Evolutionary conservation across 1,140 invertebrate species (phyloP).

Genomic region (Caenorhabditis briggsae): DNA sequence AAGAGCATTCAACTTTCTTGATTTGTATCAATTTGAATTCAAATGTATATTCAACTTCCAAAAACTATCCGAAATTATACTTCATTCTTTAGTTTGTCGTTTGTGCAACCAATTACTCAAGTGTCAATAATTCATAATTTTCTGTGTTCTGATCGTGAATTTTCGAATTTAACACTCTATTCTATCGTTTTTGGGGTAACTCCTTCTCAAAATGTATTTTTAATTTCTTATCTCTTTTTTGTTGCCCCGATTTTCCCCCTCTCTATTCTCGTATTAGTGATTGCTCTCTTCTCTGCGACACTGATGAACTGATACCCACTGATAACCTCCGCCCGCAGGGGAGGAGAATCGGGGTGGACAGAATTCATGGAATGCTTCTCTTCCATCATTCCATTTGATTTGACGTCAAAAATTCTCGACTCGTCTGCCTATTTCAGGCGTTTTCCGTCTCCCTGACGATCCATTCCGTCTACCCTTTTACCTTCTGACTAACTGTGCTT

Average conservation of each 20-base stretch:
- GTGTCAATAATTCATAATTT: neutral
- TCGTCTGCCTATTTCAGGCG: constrained; percentile 40
- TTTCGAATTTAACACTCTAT: neutral
- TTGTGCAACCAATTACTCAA: neutral
- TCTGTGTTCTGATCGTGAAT: constrained; percentile 22
- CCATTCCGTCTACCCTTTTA: constrained; percentile 25
- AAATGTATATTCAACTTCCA: too few species aligned
- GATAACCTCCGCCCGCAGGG: neutral
- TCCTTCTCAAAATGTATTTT: constrained; percentile 24
- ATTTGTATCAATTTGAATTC: too few species aligned
- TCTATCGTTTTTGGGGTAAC: constrained; percentile 5
- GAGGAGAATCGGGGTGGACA: neutral
- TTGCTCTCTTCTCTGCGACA: constrained; percentile 31
- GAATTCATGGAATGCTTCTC: constrained; percentile 51
- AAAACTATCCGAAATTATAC: neutral
- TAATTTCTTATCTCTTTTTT: neutral
- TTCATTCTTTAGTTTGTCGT: neutral
- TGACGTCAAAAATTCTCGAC: constrained; percentile 33
- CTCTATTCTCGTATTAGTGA: constrained; percentile 40
- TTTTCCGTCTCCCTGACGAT: neutral
- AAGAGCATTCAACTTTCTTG: too few species aligned
- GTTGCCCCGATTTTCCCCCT: neutral
- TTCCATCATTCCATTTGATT: constrained; percentile 29
- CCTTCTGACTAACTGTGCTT: neutral
- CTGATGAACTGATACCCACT: constrained; percentile 23